These are phyloP conservation scores for Neomorphus geoffroyi DNA, from an alignment of 2,797 vertebrate species.

Conservation along the genomic window DNA sequence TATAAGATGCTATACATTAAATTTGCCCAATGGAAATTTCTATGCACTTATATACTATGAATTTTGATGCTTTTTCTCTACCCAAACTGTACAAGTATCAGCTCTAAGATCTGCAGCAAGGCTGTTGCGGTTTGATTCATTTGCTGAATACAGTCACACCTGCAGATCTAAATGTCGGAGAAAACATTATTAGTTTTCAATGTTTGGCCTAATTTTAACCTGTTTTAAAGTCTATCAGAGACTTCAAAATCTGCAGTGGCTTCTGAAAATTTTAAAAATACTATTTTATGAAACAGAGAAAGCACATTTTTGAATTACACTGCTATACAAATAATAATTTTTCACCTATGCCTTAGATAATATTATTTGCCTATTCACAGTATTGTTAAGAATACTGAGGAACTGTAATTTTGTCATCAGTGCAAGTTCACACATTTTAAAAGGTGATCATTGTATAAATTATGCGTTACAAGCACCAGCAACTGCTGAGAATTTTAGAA, in stretches of 20 bases:
- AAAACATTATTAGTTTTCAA: not conserved
- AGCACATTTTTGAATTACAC: not conserved
- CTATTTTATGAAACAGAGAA: not conserved
- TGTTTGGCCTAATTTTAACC: not conserved
- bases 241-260: not conserved
- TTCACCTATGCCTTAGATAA: not conserved
- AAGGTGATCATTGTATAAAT: not conserved
- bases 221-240: not conserved
- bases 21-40: not conserved
- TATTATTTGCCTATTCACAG: not conserved
- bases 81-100: not conserved
- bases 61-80: not conserved
- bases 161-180: not conserved
- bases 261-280: not conserved
- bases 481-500: not conserved
- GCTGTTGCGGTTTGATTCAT: not conserved
- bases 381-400: not conserved
- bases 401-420: not conserved
- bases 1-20: not conserved
- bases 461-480: not conserved
- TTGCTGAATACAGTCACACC: not conserved
- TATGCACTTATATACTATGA: not conserved
- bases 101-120: not conserved
- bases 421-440: not conserved
- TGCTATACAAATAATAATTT: not conserved